phyloP scores from a whole-genome alignment of 2,113 vertebrate species.

The Oxygymnocypris stewartii region DNA sequence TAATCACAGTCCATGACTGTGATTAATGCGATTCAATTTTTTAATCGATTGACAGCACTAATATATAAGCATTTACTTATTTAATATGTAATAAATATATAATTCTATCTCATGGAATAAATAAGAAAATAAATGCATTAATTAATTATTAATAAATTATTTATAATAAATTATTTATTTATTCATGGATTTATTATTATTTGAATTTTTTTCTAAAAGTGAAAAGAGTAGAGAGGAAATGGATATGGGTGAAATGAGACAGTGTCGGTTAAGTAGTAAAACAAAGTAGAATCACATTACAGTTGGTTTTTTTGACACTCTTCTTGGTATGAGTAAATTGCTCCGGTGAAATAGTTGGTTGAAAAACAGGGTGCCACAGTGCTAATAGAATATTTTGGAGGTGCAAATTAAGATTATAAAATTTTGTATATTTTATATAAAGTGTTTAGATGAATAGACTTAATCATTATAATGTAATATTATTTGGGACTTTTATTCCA shows the following conservation, averaged over 20 bases:
- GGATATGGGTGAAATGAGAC: neutral
- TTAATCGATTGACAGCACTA: too few relatives aligned
- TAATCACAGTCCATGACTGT: too few relatives aligned
- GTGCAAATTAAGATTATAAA: slow-evolving; percentile 49
- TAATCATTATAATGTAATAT: neutral
- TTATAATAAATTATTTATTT: too few relatives aligned
- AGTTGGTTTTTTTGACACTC: slow-evolving; percentile 11
- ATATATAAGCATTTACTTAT: neutral
- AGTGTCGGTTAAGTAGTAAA: neutral
- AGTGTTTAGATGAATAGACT: neutral
- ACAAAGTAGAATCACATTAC: neutral
- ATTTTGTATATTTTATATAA: neutral
- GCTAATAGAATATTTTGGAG: slow-evolving; percentile 44
- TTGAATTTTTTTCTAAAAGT: neutral
- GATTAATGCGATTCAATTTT: too few relatives aligned
- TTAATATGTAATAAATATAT: neutral
- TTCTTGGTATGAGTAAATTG: neutral
- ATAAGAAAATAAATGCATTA: neutral
- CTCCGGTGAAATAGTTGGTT: neutral
- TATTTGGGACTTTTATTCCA: neutral
- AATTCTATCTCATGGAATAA: neutral
- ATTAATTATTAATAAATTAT: too few relatives aligned
- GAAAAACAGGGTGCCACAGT: slow-evolving; percentile 1
- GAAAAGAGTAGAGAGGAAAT: neutral
- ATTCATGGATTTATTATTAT: too few relatives aligned